A percentile compares a stretch with the other conserved stretches of the same genome.
These are phyloP conservation scores for Setophaga petechia DNA, from an alignment of 2,113 vertebrate genomes.

Conservation along the genomic window DNA sequence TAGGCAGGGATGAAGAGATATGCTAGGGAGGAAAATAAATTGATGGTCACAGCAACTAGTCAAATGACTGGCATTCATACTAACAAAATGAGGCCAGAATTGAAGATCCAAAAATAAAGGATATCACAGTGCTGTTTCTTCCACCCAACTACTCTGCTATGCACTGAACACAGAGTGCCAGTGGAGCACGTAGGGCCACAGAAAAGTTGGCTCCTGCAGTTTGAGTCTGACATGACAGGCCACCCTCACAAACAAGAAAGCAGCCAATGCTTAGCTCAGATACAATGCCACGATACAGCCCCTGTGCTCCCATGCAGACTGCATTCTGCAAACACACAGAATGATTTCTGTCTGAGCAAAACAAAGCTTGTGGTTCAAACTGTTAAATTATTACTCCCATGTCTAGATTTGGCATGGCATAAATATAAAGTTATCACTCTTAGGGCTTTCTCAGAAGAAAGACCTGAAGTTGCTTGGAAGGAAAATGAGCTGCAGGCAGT, in stretches of 20 bases:
- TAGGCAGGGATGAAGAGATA: background rate
- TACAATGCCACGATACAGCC: background rate
- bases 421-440: background rate
- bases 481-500: background rate
- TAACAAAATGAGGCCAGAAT: background rate
- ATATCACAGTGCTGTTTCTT: background rate
- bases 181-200: background rate
- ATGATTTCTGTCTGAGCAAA: background rate
- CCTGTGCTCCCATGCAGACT: background rate
- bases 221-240: background rate
- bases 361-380: background rate
- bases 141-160: background rate
- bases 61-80: background rate
- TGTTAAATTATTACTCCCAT: background rate
- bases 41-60: background rate
- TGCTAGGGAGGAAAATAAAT: background rate
- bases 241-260: background rate
- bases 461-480: background rate
- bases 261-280: accelerated
- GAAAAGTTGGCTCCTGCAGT: background rate
- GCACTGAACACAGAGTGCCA: background rate
- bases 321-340: background rate
- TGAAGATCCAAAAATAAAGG: background rate
- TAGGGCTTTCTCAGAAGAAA: background rate
- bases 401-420: background rate